Percentiles rank a stretch among this genome's conserved stretches.
These are phyloP conservation scores for Ciconia maguari DNA, from an alignment of 2,113 vertebrate species.

Conservation along the genomic window DNA sequence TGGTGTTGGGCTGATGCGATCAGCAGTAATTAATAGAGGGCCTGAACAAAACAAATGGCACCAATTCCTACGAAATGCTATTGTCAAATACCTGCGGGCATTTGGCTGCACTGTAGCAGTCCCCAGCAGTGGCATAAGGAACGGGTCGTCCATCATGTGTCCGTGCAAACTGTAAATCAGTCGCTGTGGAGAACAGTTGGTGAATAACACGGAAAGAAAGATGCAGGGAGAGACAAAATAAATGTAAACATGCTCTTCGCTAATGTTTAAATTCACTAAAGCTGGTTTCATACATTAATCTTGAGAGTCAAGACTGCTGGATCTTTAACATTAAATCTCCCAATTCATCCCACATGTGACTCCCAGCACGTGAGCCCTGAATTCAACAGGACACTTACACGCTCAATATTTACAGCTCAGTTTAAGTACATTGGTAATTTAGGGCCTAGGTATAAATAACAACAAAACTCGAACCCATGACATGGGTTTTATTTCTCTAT, in stretches of 20 bases:
- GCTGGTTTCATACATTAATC: not conserved
- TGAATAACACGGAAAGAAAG: not conserved
- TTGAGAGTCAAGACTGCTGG: not conserved
- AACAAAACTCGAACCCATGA: not conserved
- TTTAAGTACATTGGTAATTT: not conserved
- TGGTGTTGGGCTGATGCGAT: not conserved
- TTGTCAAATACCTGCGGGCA: conserved; percentile 89
- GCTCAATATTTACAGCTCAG: not conserved
- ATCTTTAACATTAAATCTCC: not conserved
- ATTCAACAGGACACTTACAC: not conserved
- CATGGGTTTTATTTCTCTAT: not conserved
- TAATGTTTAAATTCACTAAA: not conserved
- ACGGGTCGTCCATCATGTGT: conserved; percentile 88
- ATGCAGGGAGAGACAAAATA: not conserved
- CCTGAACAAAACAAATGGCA: not conserved
- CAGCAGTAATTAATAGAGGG: conserved; percentile 25
- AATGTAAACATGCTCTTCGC: not conserved
- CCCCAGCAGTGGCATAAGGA: conserved; percentile 93
- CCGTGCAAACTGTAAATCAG: conserved; percentile 89
- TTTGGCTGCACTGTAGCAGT: conserved; percentile 92
- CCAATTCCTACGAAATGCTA: not conserved
- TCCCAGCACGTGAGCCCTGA: not conserved
- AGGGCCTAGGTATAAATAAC: not conserved
- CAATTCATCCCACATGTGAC: not conserved
- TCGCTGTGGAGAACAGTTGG: conserved; percentile 76